phyloP scores from a whole-genome alignment of 2,113 vertebrate species.

The Hemiscyllium ocellatum region DNA sequence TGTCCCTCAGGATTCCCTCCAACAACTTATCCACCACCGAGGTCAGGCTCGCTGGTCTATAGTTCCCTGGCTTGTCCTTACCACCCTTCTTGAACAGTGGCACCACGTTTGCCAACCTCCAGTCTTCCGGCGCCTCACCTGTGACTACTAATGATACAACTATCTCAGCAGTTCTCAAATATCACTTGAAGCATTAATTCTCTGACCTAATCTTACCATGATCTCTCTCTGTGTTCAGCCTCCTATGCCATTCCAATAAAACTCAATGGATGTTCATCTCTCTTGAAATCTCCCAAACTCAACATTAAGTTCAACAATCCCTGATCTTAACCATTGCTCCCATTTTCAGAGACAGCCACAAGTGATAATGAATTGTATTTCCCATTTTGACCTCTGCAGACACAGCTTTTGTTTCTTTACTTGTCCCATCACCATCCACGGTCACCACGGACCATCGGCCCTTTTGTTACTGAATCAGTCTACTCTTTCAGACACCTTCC shows the following conservation, averaged over 20 bases:
- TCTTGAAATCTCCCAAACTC: not conserved
- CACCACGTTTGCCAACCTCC: no score
- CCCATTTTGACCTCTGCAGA: not conserved
- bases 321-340: not conserved
- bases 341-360: not conserved
- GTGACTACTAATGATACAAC: no score
- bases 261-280: not conserved
- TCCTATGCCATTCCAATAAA: not conserved
- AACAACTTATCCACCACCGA: no score
- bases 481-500: not conserved
- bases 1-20: no score
- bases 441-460: not conserved
- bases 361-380: not conserved
- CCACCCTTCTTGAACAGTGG: no score
- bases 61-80: no score
- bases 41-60: no score
- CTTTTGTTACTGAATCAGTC: not conserved
- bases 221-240: not conserved
- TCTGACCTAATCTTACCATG: not conserved
- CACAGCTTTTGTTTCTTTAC: not conserved
- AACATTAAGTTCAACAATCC: not conserved
- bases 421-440: not conserved
- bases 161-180: not conserved
- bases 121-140: no score
- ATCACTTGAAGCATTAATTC: not conserved